Conservation (phyloP, 2,113 vertebrate genomes). For the Sander vitreus region DNA sequence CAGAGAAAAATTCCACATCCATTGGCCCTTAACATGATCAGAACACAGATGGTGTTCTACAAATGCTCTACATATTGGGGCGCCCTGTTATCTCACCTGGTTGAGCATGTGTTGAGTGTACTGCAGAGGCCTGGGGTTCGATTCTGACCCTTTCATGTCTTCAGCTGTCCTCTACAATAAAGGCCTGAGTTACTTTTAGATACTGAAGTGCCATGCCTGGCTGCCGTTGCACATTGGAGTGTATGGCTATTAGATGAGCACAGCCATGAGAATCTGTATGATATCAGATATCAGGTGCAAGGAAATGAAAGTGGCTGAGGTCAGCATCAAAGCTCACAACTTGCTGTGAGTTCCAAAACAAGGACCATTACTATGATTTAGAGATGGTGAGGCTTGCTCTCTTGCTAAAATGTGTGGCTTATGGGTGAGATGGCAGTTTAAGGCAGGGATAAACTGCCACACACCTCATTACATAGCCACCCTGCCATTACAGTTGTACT, state of each 20-base stretch:
- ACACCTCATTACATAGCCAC: neutral
- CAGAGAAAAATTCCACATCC: neutral
- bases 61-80: neutral
- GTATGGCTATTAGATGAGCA: neutral
- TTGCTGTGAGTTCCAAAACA: neutral
- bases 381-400: neutral
- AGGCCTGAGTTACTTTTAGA: neutral
- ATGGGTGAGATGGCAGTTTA: neutral
- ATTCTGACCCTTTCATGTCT: too few species aligned
- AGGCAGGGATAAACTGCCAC: neutral
- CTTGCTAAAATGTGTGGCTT: neutral
- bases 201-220: neutral
- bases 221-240: neutral
- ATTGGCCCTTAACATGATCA: neutral
- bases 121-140: too few species aligned
- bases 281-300: neutral
- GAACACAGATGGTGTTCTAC: neutral
- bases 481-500: neutral
- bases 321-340: neutral
- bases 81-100: too few species aligned
- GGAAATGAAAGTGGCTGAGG: neutral
- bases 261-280: neutral
- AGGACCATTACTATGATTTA: neutral
- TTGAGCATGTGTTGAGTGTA: too few species aligned
- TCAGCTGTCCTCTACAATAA: too few species aligned